phyloP scores from a whole-genome alignment of 1,140 invertebrate genomes.

The Apis mellifera region Amel_HAv3.1 CM009936.2:10010001-10010500 shows the following conservation, averaged over 20 bases:
- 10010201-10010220: too few relatives aligned
- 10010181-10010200: background rate
- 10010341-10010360: conserved; percentile 26
- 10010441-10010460: background rate
- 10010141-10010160: conserved; percentile 15
- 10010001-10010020: too few relatives aligned
- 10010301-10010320: conserved; percentile 53
- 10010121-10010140: conserved; percentile 43
- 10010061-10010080: too few relatives aligned
- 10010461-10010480: conserved; percentile 12
- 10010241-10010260: conserved; percentile 20
- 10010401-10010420: background rate
- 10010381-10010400: conserved; percentile 34
- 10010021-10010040: conserved; percentile 23
- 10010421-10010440: conserved; percentile 13
- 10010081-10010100: too few relatives aligned
- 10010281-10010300: conserved; percentile 37
- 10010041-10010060: background rate
- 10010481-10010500: too few relatives aligned
- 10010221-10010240: conserved; percentile 32
- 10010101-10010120: background rate
- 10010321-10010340: conserved; percentile 26
- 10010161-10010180: background rate
- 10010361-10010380: conserved; percentile 49
- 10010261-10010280: background rate